These are phyloP conservation scores for Tetramorium bicarinatum DNA, from an alignment of 2,888 invertebrate genomes.

Conservation along the genomic window DNA sequence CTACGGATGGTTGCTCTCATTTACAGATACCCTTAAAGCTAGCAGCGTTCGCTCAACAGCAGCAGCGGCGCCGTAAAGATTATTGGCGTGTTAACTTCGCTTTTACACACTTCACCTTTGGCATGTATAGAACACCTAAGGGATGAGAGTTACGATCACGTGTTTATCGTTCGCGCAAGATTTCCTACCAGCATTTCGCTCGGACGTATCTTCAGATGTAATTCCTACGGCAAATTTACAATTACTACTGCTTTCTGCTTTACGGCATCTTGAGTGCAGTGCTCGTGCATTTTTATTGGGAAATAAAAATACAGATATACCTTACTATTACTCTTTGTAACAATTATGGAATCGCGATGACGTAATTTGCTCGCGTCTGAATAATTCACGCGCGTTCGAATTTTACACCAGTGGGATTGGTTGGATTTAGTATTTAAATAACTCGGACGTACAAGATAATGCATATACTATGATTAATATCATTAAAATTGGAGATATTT, in stretches of 20 bases:
- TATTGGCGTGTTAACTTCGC: conserved; percentile 62
- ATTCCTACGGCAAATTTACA: conserved; percentile 16
- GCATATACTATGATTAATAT: background rate
- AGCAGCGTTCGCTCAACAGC: conserved; percentile 47
- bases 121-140: conserved; percentile 23
- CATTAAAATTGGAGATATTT: background rate
- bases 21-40: conserved; percentile 58
- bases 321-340: background rate
- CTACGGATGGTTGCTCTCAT: conserved; percentile 53
- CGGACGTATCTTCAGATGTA: conserved; percentile 1
- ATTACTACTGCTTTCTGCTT: conserved; percentile 23
- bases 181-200: background rate
- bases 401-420: background rate
- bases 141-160: conserved; percentile 38
- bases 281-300: background rate
- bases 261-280: background rate
- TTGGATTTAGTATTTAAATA: conserved; percentile 20
- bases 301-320: background rate
- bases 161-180: conserved; percentile 31
- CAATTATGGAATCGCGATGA: background rate
- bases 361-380: background rate
- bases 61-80: conserved; percentile 57
- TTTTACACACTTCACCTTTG: conserved; percentile 30
- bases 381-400: background rate
- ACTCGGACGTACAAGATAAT: background rate